These are phyloP conservation scores for Sebastes fasciatus DNA, from an alignment of 2,113 vertebrate genomes.

Conservation along the genomic window DNA sequence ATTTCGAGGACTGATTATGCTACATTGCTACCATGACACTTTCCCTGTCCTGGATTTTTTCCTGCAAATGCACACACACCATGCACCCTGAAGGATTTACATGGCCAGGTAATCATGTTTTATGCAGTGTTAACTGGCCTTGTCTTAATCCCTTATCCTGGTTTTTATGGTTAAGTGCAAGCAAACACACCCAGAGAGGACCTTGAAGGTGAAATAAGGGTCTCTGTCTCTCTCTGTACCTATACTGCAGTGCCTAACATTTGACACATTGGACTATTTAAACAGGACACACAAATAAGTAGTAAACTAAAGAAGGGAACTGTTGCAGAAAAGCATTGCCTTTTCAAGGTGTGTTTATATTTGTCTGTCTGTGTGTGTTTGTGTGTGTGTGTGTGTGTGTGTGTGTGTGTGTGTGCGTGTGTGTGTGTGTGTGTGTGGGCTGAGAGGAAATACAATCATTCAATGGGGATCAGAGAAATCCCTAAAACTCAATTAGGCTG, in stretches of 20 bases:
- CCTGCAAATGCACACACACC: not conserved
- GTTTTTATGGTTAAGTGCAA: not conserved
- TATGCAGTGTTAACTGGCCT: not conserved
- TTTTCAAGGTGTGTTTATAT: constrained; percentile 1
- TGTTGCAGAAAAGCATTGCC: not conserved
- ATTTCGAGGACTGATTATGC: too few species aligned
- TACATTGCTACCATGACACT: not conserved
- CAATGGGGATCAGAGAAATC: constrained; percentile 54
- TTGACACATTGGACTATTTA: not conserved
- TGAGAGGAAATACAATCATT: constrained; percentile 39
- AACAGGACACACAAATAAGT: not conserved
- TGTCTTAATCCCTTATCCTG: constrained; percentile 33
- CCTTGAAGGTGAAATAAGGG: not conserved
- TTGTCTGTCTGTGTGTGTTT: too few species aligned
- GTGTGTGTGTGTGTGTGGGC: not conserved
- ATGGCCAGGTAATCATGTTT: constrained; percentile 4
- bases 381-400: too few species aligned
- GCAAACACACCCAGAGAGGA: not conserved
- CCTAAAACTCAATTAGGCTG: constrained; percentile 67
- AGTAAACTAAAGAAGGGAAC: not conserved
- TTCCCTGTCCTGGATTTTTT: not conserved
- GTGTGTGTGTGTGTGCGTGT: not conserved
- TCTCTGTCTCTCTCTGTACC: not conserved
- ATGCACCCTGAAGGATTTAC: not conserved
- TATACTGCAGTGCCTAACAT: not conserved